Conservation (phyloP, 2,113 vertebrate genomes). For the Mobula birostris region DNA sequence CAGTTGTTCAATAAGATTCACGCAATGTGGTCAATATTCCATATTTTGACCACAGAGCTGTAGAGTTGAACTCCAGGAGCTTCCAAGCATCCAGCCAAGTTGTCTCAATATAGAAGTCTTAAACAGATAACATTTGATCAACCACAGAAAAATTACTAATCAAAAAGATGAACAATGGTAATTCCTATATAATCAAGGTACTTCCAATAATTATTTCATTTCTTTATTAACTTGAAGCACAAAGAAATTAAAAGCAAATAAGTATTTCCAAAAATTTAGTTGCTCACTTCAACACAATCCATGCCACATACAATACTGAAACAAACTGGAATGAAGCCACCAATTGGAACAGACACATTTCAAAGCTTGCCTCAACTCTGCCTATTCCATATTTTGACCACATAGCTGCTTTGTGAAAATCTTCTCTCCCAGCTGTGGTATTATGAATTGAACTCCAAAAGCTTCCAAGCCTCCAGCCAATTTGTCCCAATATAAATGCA, state of each 20-base stretch:
- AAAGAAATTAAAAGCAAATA: background rate
- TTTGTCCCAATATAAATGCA: no score
- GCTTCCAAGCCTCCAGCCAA: no score
- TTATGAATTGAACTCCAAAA: no score
- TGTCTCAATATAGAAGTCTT: background rate
- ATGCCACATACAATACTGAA: background rate
- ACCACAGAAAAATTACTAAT: background rate
- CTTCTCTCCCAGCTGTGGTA: no score
- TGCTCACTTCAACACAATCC: background rate
- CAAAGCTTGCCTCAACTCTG: background rate
- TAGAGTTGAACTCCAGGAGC: no score
- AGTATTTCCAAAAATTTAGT: background rate
- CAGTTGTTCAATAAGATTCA: background rate
- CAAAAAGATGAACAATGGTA: background rate
- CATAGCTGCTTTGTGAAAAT: background rate
- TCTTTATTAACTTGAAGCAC: background rate
- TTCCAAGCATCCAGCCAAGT: no score
- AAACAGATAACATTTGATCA: background rate
- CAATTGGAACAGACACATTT: background rate
- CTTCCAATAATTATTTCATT: background rate
- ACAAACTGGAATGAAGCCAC: background rate
- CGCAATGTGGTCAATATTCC: background rate
- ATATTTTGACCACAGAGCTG: no score
- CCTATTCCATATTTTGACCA: background rate
- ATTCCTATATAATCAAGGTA: no score